Evolutionary conservation across 1,140 invertebrate genomes (phyloP), one percentile per base, ranked within the genome.

Genomic region (Harpegnathos saltator): DNA sequence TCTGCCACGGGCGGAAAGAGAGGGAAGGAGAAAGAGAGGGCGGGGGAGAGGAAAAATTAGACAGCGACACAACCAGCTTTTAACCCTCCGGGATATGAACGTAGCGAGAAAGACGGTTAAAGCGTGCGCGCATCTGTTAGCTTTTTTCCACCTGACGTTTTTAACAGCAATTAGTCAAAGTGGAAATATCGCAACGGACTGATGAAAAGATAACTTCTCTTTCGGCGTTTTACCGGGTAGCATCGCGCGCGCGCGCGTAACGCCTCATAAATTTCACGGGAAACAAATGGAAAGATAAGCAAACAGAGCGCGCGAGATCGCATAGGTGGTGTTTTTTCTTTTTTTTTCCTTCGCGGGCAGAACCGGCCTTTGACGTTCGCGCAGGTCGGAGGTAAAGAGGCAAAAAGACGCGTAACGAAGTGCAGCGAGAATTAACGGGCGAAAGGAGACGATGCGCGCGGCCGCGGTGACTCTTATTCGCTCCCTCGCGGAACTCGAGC

Each of bases 401-500:
- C 9, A 14, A 74, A 15, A 63, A 7, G 7, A 52, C 17, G 15
- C 54, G 17, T 65, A 24, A 38, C 11, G 11, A 24, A 22, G 19
- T 14, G n/a, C 38, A 66, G 14, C 17, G n/a, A 68, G 29, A 56
- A 54, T 80, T 78, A 69, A 80, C 38, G 17, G n/a, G 14, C 17
- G 24, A 71, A 48, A 71, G 24, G 24, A 5, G 38, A 48, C 52
- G 38, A 56, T 22, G 7, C 9, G 38, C 9, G 9, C 9, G 9
- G 1, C 29, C 29, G 5, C 59, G 44, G 29, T n/a, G n/a, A n/a
- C n/a, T n/a, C 56, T 77, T 17, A 58, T 75, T 29, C 19, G 48
- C 38, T 50, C 17, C 9, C 15, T 52, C 19, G 24, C 19, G 24
- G 48, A 61, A 65, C 3, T 54, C 14, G 48, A 29, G 56, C 19